Evolutionary conservation across 2,113 vertebrate species (phyloP).

Genomic region (Elephas maximus): DNA sequence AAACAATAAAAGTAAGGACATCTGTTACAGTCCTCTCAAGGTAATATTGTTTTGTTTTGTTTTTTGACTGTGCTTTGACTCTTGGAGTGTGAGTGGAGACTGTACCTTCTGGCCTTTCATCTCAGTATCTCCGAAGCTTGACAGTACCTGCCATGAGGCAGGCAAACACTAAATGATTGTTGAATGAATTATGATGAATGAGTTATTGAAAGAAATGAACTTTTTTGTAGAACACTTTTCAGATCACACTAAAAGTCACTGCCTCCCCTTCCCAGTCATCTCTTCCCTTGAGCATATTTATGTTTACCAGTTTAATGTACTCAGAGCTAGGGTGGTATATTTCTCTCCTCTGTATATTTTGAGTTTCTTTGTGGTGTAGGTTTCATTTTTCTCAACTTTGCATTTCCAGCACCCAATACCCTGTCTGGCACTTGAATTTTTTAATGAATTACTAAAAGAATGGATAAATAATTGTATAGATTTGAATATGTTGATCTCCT

Average conservation of each 20-base stretch:
- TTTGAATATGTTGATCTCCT: neutral
- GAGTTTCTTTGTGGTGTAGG: neutral
- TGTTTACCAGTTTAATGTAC: neutral
- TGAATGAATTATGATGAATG: neutral
- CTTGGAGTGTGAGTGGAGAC: neutral
- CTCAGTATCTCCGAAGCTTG: neutral
- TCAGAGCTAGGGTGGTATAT: neutral
- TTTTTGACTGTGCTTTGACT: neutral
- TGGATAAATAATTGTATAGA: neutral
- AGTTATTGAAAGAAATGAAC: neutral
- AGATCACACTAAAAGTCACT: neutral
- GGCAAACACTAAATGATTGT: neutral
- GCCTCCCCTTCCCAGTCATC: neutral
- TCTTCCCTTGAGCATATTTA: neutral
- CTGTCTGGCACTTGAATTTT: neutral
- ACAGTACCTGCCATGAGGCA: neutral
- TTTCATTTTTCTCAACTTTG: slow-evolving; percentile 11
- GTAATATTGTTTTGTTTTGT: neutral
- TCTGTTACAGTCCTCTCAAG: neutral
- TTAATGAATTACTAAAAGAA: neutral
- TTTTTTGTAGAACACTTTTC: neutral
- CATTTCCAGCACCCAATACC: neutral
- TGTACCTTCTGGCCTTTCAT: neutral
- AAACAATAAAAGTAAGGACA: neutral
- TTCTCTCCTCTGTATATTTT: neutral